These are phyloP conservation scores for Triops cancriformis DNA, from an alignment of 1,140 invertebrate genomes.

Conservation along the genomic window DNA sequence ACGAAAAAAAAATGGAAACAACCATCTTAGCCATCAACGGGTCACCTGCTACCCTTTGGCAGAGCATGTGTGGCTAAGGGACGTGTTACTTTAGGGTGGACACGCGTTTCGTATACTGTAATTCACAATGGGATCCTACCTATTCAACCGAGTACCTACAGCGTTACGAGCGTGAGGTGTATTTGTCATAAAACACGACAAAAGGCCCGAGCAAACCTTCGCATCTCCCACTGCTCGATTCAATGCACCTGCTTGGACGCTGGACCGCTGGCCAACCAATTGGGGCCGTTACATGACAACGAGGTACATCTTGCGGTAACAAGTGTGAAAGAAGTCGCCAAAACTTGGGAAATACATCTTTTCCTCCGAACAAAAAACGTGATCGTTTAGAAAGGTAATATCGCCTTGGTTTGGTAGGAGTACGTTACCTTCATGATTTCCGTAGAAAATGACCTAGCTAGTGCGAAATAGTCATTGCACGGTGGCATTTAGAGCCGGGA, in stretches of 20 bases:
- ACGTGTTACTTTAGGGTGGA: neutral
- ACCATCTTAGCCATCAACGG: neutral
- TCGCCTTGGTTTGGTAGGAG: neutral
- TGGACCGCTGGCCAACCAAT: too few species aligned
- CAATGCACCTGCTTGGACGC: too few species aligned
- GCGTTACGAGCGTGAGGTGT: too few species aligned
- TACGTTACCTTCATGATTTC: neutral
- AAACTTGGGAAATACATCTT: too few species aligned
- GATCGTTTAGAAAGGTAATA: neutral
- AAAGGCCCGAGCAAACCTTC: too few species aligned
- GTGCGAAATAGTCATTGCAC: neutral
- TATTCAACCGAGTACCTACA: neutral
- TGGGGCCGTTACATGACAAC: too few species aligned
- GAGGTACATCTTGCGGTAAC: too few species aligned
- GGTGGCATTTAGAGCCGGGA: neutral
- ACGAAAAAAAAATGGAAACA: neutral
- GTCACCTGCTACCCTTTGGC: constrained; percentile 4
- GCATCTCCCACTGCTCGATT: too few species aligned
- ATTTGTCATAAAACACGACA: too few species aligned
- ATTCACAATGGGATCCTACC: neutral
- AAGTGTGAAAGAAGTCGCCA: too few species aligned
- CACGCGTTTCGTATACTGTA: neutral
- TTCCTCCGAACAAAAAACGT: neutral
- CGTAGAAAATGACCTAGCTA: neutral
- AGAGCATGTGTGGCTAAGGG: neutral